A percentile compares a stretch with the other conserved stretches of the same genome.
phyloP scores from a whole-genome alignment of 2,888 invertebrate species.

The Ornithoptera priamus region DNA sequence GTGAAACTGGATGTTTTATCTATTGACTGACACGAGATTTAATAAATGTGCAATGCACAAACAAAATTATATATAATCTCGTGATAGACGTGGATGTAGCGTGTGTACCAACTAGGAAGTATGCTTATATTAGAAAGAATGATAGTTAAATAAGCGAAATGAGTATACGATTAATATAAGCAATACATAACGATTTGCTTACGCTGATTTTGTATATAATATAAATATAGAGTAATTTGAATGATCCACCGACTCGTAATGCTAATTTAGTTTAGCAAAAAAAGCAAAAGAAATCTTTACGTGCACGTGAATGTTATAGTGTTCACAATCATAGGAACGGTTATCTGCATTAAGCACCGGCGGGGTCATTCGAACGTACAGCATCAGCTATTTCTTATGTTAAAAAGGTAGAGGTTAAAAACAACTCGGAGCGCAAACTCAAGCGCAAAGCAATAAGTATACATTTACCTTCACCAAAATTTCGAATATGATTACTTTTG shows the following conservation, averaged over 20 bases:
- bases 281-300: not conserved
- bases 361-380: slow-evolving; percentile 36
- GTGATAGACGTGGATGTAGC: slow-evolving; percentile 42
- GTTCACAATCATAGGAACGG: not conserved
- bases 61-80: slow-evolving; percentile 37
- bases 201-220: no score
- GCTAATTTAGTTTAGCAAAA: no score
- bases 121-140: no score
- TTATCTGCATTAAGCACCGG: slow-evolving; percentile 31
- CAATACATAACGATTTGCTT: not conserved
- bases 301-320: no score
- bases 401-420: slow-evolving; percentile 50
- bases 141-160: no score
- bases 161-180: not conserved
- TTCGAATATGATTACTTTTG: slow-evolving; percentile 80
- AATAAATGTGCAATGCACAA: slow-evolving; percentile 32
- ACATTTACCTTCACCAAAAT: slow-evolving; percentile 83
- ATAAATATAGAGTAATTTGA: no score
- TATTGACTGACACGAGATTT: no score
- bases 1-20: no score
- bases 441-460: slow-evolving; percentile 77
- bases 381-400: slow-evolving; percentile 57
- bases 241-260: no score
- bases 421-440: slow-evolving; percentile 62
- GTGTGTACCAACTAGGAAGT: not conserved